phyloP scores from a whole-genome alignment of 1,140 invertebrate species.

The Zelostemma sp. region DNA sequence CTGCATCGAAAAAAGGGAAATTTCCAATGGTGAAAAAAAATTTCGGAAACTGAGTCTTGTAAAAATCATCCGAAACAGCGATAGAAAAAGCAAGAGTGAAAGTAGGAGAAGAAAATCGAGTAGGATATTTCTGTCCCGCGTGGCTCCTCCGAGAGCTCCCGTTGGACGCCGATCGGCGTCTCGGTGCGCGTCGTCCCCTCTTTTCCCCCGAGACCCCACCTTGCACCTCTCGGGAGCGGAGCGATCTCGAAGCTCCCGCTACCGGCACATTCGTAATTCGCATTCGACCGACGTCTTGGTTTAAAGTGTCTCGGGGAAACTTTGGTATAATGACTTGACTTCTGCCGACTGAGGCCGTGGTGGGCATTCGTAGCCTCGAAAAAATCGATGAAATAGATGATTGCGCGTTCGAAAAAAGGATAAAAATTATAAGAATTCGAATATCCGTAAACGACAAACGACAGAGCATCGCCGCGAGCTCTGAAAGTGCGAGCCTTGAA shows the following conservation, averaged over 20 bases:
- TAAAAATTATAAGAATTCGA: slow-evolving; percentile 23
- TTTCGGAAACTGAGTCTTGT: not conserved
- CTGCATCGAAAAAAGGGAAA: not conserved
- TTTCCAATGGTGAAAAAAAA: not conserved
- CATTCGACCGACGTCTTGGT: slow-evolving; percentile 91
- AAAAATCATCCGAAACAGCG: slow-evolving; percentile 9
- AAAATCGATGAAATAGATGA: slow-evolving; percentile 19
- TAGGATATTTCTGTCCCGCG: slow-evolving; percentile 50
- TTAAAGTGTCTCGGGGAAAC: slow-evolving; percentile 81
- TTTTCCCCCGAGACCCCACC: slow-evolving; percentile 24
- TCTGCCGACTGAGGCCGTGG: slow-evolving; percentile 79
- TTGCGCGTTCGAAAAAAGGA: slow-evolving; percentile 27
- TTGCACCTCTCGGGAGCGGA: slow-evolving; percentile 29
- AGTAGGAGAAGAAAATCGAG: slow-evolving; percentile 21
- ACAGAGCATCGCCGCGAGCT: slow-evolving; percentile 36
- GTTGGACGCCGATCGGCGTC: slow-evolving; percentile 42
- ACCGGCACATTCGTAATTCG: slow-evolving; percentile 77
- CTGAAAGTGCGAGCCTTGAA: slow-evolving; percentile 21
- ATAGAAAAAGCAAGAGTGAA: slow-evolving; percentile 17
- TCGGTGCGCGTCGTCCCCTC: slow-evolving; percentile 59
- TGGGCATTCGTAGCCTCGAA: slow-evolving; percentile 35
- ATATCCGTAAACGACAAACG: slow-evolving; percentile 30
- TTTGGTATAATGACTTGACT: slow-evolving; percentile 82
- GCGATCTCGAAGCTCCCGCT: slow-evolving; percentile 54
- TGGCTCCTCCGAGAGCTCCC: slow-evolving; percentile 17